Evolutionary conservation across 2,113 vertebrate species (phyloP), one percentile per base, ranked within the genome.

Genomic region (Menura novaehollandiae): DNA sequence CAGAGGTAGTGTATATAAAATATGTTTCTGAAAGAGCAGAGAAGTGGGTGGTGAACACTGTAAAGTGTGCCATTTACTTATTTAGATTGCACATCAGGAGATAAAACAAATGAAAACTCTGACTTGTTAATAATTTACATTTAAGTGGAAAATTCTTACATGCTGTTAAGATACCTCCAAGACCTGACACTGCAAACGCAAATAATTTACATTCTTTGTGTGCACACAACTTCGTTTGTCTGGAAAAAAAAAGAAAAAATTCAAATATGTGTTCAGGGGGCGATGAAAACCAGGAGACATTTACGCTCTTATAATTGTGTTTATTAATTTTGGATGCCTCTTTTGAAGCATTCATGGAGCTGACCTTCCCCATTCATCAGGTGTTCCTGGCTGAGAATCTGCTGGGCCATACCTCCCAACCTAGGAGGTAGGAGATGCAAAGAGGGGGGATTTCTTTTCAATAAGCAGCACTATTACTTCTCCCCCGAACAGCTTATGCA

Each of bases 41-140:
- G 96, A 97, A 97, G 96, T 96, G 95, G 96, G 96, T 96, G 95
- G 97, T 91, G 94, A 97, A 93, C 89, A 94, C 97, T 97, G 96
- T 96, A 98, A 98, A 97, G 96, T 89, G 93, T 97, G 95, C 96
- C 96, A 93, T 97, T 95, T 98, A 97, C 97, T 98, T 98, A 98
- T 98, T 98, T 98, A 98, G 97, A 97, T 97, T 96, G 98, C 97
- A 96, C 98, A 98, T 98, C 97, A 98, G 98, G 98, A 98, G 97
- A 98, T 97, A 97, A 98, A 98, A 98, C 96, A 98, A 98, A 98
- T 98, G 98, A 98, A 98, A 98, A 98, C 92, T 98, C 98, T 86
- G 91, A 97, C 97, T 98, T 98, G 97, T 98, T 98, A 98, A 98
- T 98, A 98, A 98, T 98, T 98, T 98, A 98, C 96, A 95, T 98